Evolutionary conservation across 2,888 invertebrate species (phyloP).

Genomic region (Apotomis capreana): DNA sequence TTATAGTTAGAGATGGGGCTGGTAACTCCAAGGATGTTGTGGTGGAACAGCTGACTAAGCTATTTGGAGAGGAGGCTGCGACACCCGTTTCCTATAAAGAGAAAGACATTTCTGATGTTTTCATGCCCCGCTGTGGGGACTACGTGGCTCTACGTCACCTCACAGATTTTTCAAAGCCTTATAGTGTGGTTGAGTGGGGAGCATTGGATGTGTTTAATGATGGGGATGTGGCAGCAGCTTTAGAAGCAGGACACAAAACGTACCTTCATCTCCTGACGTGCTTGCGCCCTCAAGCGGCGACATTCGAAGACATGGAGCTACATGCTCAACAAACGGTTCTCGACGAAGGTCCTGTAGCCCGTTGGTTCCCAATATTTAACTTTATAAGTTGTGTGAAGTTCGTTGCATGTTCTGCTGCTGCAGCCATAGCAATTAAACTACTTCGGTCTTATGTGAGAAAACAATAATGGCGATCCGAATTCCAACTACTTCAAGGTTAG

Average conservation of each 20-base stretch:
- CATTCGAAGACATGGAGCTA: constrained; percentile 64
- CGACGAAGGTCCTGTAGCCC: constrained; percentile 49
- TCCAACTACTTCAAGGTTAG: no score
- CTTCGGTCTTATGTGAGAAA: constrained; percentile 51
- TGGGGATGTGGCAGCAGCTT: constrained; percentile 70
- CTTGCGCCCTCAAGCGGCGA: constrained; percentile 72
- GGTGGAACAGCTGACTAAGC: constrained; percentile 65
- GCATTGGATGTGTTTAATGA: constrained; percentile 74
- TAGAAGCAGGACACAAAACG: constrained; percentile 74
- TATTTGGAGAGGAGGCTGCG: constrained; percentile 69
- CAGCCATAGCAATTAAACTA: constrained; percentile 54
- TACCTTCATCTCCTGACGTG: constrained; percentile 66
- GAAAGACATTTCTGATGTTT: constrained; percentile 63
- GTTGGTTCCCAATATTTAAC: constrained; percentile 59
- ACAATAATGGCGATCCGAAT: constrained; percentile 29
- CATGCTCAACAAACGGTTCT: constrained; percentile 57
- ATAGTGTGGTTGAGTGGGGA: constrained; percentile 68
- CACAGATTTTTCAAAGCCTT: constrained; percentile 50
- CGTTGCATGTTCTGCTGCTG: constrained; percentile 52
- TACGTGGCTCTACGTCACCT: constrained; percentile 63
- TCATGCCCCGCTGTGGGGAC: constrained; percentile 72
- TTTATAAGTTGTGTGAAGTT: constrained; percentile 54
- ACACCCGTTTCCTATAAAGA: constrained; percentile 66
- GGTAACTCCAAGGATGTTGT: constrained; percentile 58
- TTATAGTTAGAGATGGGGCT: constrained; percentile 54